Evolutionary conservation across 2,888 invertebrate species (phyloP).

Genomic region (Archips xylosteana): DNA sequence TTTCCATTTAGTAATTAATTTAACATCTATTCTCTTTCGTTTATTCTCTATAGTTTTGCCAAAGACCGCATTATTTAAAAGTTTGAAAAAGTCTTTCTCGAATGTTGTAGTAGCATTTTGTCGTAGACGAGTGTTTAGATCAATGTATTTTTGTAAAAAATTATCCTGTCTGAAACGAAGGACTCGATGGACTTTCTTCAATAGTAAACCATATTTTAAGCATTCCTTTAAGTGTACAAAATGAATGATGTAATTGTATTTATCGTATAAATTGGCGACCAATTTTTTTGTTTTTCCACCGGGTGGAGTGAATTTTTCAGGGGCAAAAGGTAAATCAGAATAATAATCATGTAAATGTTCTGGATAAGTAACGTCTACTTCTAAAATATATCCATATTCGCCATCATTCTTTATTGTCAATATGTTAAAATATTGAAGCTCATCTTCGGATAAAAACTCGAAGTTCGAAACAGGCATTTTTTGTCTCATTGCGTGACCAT

Average conservation of each 20-base stretch:
- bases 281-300: slow-evolving; percentile 39
- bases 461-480: slow-evolving; percentile 2
- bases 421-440: background rate
- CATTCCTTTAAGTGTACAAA: slow-evolving; percentile 30
- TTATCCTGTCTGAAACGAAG: background rate
- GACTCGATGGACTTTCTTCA: background rate
- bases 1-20: slow-evolving; percentile 30
- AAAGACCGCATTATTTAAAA: slow-evolving; percentile 30
- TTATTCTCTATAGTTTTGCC: slow-evolving; percentile 40
- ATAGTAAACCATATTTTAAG: background rate
- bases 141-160: slow-evolving; percentile 3
- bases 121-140: slow-evolving; percentile 6
- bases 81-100: slow-evolving; percentile 25
- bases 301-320: slow-evolving; percentile 42
- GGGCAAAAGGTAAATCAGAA: slow-evolving; percentile 49
- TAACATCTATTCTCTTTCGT: slow-evolving; percentile 25
- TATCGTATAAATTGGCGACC: slow-evolving; percentile 43
- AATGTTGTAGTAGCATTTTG: background rate
- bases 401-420: slow-evolving; percentile 38
- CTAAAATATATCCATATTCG: slow-evolving; percentile 47
- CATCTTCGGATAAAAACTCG: background rate
- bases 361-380: slow-evolving; percentile 55
- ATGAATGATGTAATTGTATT: slow-evolving; percentile 26
- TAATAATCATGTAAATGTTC: slow-evolving; percentile 49
- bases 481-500: background rate